Conservation (phyloP, 2,888 invertebrate species). For the Euspilapteryx auroguttella region DNA sequence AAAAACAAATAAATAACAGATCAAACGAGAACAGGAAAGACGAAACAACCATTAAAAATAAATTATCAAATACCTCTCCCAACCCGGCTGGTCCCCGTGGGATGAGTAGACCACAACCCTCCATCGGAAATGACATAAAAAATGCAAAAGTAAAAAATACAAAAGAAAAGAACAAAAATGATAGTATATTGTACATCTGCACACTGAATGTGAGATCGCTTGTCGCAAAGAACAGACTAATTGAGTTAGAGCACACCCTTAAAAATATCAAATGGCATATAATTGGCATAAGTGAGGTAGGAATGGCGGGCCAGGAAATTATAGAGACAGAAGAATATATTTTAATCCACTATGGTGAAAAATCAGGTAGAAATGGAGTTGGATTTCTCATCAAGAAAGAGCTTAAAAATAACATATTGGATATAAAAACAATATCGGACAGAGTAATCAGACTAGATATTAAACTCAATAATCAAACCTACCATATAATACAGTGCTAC, state of each 20-base stretch:
- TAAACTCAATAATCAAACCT: neutral
- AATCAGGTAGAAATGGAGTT: neutral
- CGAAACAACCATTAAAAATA: too few species aligned
- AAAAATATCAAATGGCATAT: neutral
- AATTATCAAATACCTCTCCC: too few species aligned
- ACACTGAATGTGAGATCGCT: neutral
- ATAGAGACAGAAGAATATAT: neutral
- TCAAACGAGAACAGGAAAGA: too few species aligned
- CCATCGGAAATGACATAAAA: neutral
- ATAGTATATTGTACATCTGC: neutral
- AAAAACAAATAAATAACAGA: too few species aligned
- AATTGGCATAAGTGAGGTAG: neutral
- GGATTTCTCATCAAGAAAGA: neutral
- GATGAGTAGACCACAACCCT: too few species aligned
- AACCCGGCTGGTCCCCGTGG: conserved; percentile 1
- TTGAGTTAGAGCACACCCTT: neutral
- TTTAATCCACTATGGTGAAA: neutral
- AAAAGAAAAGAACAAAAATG: neutral
- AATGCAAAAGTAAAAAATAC: neutral
- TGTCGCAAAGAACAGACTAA: neutral
- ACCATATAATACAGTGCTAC: neutral
- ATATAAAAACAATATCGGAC: too few species aligned
- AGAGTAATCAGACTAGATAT: neutral
- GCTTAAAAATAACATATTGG: too few species aligned
- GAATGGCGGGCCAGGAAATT: neutral